Evolutionary conservation across 2,888 invertebrate species (phyloP), one percentile per base, ranked within the genome.

Genomic region (Drosophila nigricruria): DNA sequence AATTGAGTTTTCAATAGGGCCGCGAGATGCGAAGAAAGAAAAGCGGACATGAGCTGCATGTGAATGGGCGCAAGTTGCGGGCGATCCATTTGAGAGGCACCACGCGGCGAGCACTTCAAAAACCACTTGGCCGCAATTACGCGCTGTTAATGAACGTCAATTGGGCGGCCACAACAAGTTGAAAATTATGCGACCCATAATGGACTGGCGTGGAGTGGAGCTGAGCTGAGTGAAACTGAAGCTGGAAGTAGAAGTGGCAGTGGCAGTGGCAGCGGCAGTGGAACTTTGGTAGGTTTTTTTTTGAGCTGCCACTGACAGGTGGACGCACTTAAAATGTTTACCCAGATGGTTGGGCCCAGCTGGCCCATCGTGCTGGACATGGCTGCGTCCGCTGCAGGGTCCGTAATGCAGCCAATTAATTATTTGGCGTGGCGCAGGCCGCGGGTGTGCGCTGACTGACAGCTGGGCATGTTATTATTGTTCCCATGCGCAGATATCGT

Each of bases 351-450:
- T 0, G 23, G 43, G 27, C 23, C n/a, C 12, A 27, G 8, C 23
- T 12, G 38, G 18, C 49, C 43, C 16, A 6, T 12, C 5, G 4
- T 23, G 34, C 47, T 12, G 25, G 25, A 49, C 27, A 27, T 12
- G 50, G 18, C 40, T 14, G 49, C 12, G 32, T 18, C 18, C 38
- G 53, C 47, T 52, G 59, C 32, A 47, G 42, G 42, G 49, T 42
- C 59, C 79, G 76, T 89, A 84, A 84, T 84, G 84, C 87, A 81
- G 71, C 79, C 84, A 84, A 84, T 84, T 89, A 84, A 84, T 84
- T 83, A 84, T 84, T 84, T 81, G 77, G 43, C 59, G 56, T 59
- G 25, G 43, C 54, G 40, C 49, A 45, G 49, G 52, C 83, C 72
- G 65, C 72, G 69, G 88, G 73, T 77, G 61, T 27, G 47, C 60